phyloP scores from a whole-genome alignment of 1,140 invertebrate genomes.

The Cherax quadricarinatus region DNA sequence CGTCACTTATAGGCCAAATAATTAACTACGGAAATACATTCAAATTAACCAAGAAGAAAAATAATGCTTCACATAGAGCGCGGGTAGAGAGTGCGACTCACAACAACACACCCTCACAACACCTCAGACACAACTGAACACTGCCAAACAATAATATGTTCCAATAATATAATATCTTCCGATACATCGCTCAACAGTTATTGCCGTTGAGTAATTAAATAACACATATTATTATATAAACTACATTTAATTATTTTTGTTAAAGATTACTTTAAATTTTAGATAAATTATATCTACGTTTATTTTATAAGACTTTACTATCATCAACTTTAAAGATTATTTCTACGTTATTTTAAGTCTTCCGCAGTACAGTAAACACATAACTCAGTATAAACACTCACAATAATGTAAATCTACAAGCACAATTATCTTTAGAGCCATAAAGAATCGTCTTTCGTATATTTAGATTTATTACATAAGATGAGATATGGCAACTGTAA shows the following conservation, averaged over 20 bases:
- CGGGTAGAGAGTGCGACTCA: neutral
- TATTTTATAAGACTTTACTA: neutral
- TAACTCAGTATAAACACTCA: neutral
- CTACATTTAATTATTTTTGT: too few species aligned
- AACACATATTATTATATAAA: too few species aligned
- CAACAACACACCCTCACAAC: neutral
- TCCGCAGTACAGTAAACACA: neutral
- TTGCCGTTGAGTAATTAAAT: neutral
- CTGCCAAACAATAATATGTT: constrained; percentile 15
- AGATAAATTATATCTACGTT: neutral
- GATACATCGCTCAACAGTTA: neutral
- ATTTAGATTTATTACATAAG: neutral
- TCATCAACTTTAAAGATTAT: neutral
- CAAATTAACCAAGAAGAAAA: neutral
- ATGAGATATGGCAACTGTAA: neutral
- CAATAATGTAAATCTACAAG: neutral
- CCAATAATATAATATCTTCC: neutral
- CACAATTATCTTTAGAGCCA: neutral
- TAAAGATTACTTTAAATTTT: neutral
- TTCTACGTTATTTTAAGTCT: neutral
- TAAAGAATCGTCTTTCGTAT: neutral
- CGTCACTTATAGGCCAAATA: neutral
- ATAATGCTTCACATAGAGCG: neutral
- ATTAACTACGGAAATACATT: neutral
- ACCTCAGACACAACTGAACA: neutral